Evolutionary conservation across 2,113 vertebrate genomes (phyloP), one percentile per base, ranked within the genome.

Genomic region (Chloroceryle aenea): DNA sequence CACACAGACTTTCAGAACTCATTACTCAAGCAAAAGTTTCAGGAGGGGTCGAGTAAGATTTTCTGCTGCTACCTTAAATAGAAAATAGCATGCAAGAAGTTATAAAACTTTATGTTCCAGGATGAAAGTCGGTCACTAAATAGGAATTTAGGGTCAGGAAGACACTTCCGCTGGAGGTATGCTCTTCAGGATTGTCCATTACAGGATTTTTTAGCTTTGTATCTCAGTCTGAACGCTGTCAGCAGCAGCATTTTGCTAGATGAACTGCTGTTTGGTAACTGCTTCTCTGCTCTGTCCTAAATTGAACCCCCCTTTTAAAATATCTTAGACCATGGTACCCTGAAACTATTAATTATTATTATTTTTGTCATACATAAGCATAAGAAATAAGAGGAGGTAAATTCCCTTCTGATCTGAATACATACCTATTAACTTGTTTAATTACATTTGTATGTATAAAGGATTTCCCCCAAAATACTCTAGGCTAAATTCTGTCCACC

Each of bases 61-160:
- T 73, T 86, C 42, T 77, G 50, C 59, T 81, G 32, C 42, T 86
- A 47, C 64, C 68, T 80, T 71, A 86, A 78, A 89, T 84, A 93
- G 59, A 92, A 94, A 71, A 59, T 59, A 71, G 27, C 20, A 50
- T 80, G 42, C 47, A 84, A 86, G 88, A 81, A 43, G 68, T 95
- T 88, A 77, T 90, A 86, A 90, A 95, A 90, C n/a, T 81, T 95
- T 17, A 23, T 84, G 72, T 93, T 86, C 52, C 68, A 84, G 68
- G 83, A 88, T 86, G 83, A 93, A 92, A 92, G 85, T 85, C 45
- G 80, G 59, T 18, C 50, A 59, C 38, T 93, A 92, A 75, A 94
- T 92, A 80, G n/a, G n/a, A n/a, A n/a, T 42, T 84, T 84, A 38
- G 32, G 68, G 73, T 95, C 76, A 93, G 64, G 52, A 90, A 90